phyloP scores from a whole-genome alignment of 2,113 vertebrate genomes.

The Podocnemis expansa region DNA sequence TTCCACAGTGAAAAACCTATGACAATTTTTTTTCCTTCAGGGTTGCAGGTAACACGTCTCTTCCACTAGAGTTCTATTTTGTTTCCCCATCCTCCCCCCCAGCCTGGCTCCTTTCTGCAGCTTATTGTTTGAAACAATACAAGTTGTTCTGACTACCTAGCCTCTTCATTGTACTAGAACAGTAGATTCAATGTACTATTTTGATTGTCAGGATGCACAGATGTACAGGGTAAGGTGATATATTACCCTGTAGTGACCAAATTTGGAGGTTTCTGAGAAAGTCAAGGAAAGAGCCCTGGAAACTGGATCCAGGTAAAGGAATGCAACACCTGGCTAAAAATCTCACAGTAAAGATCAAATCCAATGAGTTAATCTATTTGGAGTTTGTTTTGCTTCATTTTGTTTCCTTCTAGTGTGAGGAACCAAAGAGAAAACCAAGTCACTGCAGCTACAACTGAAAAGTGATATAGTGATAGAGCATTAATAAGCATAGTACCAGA shows the following conservation, averaged over 20 bases:
- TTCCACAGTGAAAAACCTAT: not conserved
- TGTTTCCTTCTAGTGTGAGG: not conserved
- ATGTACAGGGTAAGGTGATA: not conserved
- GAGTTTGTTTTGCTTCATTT: not conserved
- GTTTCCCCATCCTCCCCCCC: not conserved
- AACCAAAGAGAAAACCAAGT: not conserved
- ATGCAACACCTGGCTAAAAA: not conserved
- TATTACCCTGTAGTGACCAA: not conserved
- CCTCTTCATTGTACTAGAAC: not conserved
- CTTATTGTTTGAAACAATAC: not conserved
- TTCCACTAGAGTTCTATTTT: not conserved
- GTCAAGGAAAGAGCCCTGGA: not conserved
- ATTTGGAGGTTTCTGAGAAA: fast-evolving
- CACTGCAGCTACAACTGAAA: not conserved
- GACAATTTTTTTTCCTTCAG: not conserved
- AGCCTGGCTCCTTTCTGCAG: not conserved
- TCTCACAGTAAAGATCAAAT: not conserved
- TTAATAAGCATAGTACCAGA: not conserved
- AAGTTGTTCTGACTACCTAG: not conserved
- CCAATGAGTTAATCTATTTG: not conserved
- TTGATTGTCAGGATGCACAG: not conserved
- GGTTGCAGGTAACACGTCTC: not conserved
- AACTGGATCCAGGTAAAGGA: not conserved
- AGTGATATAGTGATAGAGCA: not conserved
- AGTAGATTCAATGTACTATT: not conserved